Evolutionary conservation across 2,113 vertebrate species (phyloP), one percentile per base, ranked within the genome.

Genomic region (Caranx melampygus): DNA sequence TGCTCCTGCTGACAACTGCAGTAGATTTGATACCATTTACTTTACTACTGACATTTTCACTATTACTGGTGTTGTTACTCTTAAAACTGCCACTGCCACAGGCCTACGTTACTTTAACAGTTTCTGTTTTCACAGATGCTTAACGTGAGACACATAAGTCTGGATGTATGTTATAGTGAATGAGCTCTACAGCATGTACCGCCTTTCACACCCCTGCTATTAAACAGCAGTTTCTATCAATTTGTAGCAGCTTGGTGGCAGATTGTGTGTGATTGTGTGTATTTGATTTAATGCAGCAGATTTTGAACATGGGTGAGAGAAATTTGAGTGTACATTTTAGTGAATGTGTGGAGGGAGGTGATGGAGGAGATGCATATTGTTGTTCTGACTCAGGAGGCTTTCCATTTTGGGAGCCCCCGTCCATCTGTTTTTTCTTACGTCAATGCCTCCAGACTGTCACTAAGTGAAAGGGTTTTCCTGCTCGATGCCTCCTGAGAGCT

Each of bases 381-480:
- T 83, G 40, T 75, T 78, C 33, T 82, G 72, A 87, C 57, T 87
- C 66, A 45, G 70, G 63, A 86, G 82, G 33, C 81, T 88, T 90
- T 92, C 81, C 84, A 81, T 86, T 90, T 73, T 72, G 80, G 89
- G 84, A 88, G 87, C 83, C 75, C 82, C 81, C 70, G 3, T 85
- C 76, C 78, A 74, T 81, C 84, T 82, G 75, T 68, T 75, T 79
- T 67, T 62, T 89, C 84, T 57, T 87, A 83, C 87, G 75, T 93
- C 89, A 89, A 72, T 79, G 72, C 64, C 60, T 89, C 70, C 81
- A 13, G 37, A 82, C 77, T 60, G 70, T 83, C 64, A 74, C 75
- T 74, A 40, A 88, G 85, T 85, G 81, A 89, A 72, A 93, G 88
- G 93, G 91, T 87, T 92, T 93, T 94, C 91, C 91, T 65, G 12